Base-by-base conservation (phyloP, 1,140 invertebrate genomes). In the Rhynchophorus ferrugineus region DNA sequence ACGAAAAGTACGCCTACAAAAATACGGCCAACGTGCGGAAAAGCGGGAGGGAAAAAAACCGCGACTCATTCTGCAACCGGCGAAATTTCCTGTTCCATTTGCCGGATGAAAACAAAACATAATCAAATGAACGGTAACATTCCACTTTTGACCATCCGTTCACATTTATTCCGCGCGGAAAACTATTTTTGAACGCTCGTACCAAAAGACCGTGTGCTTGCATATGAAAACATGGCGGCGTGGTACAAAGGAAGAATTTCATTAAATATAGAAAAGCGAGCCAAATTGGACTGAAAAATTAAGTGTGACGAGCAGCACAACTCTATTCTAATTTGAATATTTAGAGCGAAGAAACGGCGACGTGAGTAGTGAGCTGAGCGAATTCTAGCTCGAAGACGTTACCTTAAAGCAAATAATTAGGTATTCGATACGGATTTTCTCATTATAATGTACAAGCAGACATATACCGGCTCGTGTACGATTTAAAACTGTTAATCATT, bases 221-320 rank as follows among this genome's bases (percentile, higher is more conserved):
- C 38, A 41, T 41, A 41, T 18, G 38, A 18, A 41, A 41, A 41
- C 38, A 41, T 3, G 18, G 16, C 38, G 14, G n/a, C 16, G 3
- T 19, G 11, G 17, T 41, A 41, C 38, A 41, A 41, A 41, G 38
- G 16, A 41, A 41, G 38, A 18, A 41, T 41, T 41, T 17, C 38
- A 41, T 41, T 41, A 41, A 41, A 41, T 18, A 41, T 41, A 18
- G 38, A 41, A 20, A 41, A 18, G 38, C 38, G 38, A 14, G 38
- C 16, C 38, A 41, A 41, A 41, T 41, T 41, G 38, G 38, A 41
- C 38, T 41, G 38, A 41, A 41, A 41, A 41, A 41, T 41, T 41
- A 8, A 41, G 38, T 41, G 16, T 41, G 38, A 41, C 11, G 16
- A 18, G 18, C 38, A 18, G 18, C 16, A 17, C 3, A 41, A 41